Percentiles rank a stretch among this genome's conserved stretches.
Evolutionary conservation across 2,113 vertebrate genomes (phyloP).

Genomic region (Struthio camelus): DNA sequence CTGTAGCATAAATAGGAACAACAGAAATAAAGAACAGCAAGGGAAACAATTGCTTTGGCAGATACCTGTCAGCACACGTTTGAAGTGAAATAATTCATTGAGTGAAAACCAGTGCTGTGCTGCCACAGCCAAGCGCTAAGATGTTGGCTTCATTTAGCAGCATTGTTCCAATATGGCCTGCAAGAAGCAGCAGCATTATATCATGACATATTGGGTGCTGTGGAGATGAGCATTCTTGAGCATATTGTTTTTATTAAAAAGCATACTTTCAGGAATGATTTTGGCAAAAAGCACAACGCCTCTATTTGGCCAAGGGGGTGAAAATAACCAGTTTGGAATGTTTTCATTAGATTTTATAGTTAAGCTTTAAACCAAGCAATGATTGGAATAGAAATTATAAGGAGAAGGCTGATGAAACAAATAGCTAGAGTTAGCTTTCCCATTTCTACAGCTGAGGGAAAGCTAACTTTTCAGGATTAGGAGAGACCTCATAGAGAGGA

Average conservation of each 20-base stretch:
- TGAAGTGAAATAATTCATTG: not conserved
- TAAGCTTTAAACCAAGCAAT: not conserved
- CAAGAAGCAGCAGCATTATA: not conserved
- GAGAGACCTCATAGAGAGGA: not conserved
- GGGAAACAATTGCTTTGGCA: not conserved
- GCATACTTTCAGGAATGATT: not conserved
- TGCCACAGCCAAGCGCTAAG: not conserved
- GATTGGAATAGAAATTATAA: not conserved
- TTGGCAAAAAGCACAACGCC: not conserved
- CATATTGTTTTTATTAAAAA: not conserved
- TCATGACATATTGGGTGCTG: not conserved
- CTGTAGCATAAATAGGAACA: not conserved
- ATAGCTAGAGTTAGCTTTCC: not conserved
- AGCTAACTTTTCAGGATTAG: not conserved
- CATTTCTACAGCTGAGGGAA: not conserved
- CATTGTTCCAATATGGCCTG: not conserved
- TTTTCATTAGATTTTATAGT: not conserved
- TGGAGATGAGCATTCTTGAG: not conserved
- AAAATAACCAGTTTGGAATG: not conserved
- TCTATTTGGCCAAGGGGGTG: not conserved
- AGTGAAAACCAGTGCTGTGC: not conserved
- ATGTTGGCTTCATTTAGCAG: not conserved
- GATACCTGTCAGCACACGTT: not conserved
- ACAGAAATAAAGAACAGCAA: not conserved
- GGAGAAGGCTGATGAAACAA: not conserved